Percentiles rank a stretch among this genome's conserved stretches.
Evolutionary conservation across 2,113 vertebrate genomes (phyloP).

Genomic region (Plecturocebus donacophilus): DNA sequence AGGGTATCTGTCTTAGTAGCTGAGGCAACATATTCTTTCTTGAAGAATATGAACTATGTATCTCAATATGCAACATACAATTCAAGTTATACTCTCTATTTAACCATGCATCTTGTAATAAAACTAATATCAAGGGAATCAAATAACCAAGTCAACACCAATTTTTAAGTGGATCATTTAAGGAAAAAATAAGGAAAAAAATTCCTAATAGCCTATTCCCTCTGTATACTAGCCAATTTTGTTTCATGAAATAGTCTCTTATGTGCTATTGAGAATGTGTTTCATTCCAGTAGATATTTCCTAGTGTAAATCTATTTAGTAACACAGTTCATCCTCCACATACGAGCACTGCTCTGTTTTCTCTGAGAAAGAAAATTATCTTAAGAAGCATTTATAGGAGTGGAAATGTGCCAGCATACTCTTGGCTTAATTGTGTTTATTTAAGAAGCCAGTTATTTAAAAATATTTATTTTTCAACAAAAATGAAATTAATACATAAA

Average conservation of each 20-base stretch:
- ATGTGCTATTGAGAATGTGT: not conserved
- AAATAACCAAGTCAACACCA: not conserved
- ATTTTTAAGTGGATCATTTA: not conserved
- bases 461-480: not conserved
- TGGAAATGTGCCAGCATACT: not conserved
- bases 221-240: not conserved
- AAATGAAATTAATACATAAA: not conserved
- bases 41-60: fast-evolving
- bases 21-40: not conserved
- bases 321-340: not conserved
- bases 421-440: not conserved
- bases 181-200: too few relatives aligned
- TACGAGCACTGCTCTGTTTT: not conserved
- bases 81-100: not conserved
- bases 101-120: not conserved
- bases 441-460: not conserved
- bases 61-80: not conserved
- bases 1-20: not conserved
- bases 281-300: not conserved
- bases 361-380: not conserved
- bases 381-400: not conserved
- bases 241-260: not conserved
- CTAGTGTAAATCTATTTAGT: not conserved
- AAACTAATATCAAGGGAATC: not conserved
- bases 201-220: not conserved